Base-by-base conservation (phyloP, 2,113 vertebrate species). In the Scomber japonicus region DNA sequence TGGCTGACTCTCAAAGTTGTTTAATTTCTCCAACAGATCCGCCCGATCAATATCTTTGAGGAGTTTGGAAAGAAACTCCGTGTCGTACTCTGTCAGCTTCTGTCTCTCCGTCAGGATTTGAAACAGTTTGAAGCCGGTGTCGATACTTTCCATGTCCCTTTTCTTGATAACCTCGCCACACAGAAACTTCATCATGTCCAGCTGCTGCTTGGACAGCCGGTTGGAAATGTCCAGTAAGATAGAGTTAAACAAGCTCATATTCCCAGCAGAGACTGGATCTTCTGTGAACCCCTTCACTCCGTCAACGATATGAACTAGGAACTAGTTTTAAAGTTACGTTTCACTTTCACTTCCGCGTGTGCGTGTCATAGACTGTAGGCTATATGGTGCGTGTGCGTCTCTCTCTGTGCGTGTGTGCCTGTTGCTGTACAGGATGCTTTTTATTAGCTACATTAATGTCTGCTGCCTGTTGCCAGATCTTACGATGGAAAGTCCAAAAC, bases 151-250 rank as follows among this genome's bases (percentile, higher is more conserved):
- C 0, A 76, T 49, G 11, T 72, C 89, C 27, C 81, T 75, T 50
- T 95, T 97, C 1, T 65, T n/a, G 11, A 97, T 87, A 0, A 5
- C 0, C 0, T 30, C 4, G 1, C 0, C 0, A 66, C 94, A 94
- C 8, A 97, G 71, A 60, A 94, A 96, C 87, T 96, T 96, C 0
- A 97, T 3, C 0, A 4, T 0, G 0, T 1, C 0, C 15, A 97
- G 51, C 7, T 96, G 76, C 0, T 1, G 0, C 0, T 0, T 1
- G 0, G 71, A 15, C 8, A 97, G 57, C 1, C 62, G 16, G 1
- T 19, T 35, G 0, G 96, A 95, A 46, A 97, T 82, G 0, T 84
- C 35, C 44, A 94, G 30, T 71, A 96, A 78, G 40, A 96, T 27
- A 0, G 0, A 0, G 27, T 91, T 16, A 4, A 96, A 94, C 11